Base-by-base conservation (phyloP, 2,113 vertebrate genomes). In the Rhinopithecus roxellana region DNA sequence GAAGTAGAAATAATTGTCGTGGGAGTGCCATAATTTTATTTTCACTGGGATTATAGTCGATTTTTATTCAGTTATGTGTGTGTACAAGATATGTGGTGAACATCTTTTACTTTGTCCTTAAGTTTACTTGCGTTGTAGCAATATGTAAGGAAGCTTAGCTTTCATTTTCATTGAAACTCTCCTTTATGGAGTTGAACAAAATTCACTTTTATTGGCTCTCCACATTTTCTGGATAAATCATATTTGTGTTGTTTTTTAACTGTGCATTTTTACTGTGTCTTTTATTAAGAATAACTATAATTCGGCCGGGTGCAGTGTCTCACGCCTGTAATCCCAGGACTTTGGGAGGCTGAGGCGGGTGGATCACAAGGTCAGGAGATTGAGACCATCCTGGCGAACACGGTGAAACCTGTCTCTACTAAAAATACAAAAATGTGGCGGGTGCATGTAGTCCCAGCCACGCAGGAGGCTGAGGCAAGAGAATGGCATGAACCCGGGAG, bases 261-360 rank as follows among this genome's bases (percentile, higher is more conserved):
- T 86, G 45, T 78, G 18, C 9, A 48, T 82, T 80, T 94, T 8
- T 78, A 9, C 9, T 77, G 0, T 57, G 18, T 90, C 5, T 90
- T 92, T 89, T 93, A 72, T 94, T 89, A 75, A 89, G 50, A 59
- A 87, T 38, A 89, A 59, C 20, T 78, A 1, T 86, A 70, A 84
- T 82, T 95, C 4, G 13, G 48, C 48, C 13, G 3, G 48, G 48
- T 13, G 48, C 48, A 50, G 13, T 50, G 13, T 50, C 48, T 50
- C 48, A 50, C 48, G 13, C 48, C 48, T 50, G 13, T 50, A 50
- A 50, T 50, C 48, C 48, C 48, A 50, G 13, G 13, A 50, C 48
- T 50, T 50, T 50, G 48, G 48, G 48, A 50, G 48, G 48, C 48
- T 50, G 48, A 50, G 48, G 48, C 13, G 1, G 12, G 13, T 50